Evolutionary conservation across 2,797 vertebrate genomes (phyloP), one percentile per base, ranked within the genome.

Genomic region (Valencia hispanica): DNA sequence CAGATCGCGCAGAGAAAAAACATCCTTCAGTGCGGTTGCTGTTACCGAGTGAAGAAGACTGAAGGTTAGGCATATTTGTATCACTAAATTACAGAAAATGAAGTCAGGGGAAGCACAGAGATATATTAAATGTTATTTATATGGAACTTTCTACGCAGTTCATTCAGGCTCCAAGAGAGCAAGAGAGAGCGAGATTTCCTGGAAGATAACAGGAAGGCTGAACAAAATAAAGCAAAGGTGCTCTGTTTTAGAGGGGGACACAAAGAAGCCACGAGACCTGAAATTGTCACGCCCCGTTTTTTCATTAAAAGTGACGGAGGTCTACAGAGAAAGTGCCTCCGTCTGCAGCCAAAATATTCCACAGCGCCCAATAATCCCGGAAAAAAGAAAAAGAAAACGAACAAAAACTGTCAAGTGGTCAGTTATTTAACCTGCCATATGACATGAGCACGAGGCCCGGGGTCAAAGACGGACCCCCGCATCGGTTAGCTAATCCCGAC

Each of bases 401-500:
- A 73, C 78, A 59, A 51, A 39, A n/a, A 77, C 86, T 77, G 85
- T 88, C 79, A 79, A 84, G 78, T 27, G 75, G 85, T 65, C 75
- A 39, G 81, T 83, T 86, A 88, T 83, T 87, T 77, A 86, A 82
- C 84, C 79, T 47, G 81, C 76, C 87, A 88, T 87, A 83, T 89
- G 88, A 89, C 84, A 79, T 78, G 20, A 25, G 73, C 51, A 70
- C 27, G 81, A 79, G 80, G 73, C 81, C 57, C 71, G 72, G 77
- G 86, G 87, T 88, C 85, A 91, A 91, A 82, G 85, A 87, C 87
- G 79, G 89, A 87, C 85, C 88, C 84, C 81, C 79, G 70, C 72
- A 79, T 84, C 90, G 45, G 83, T 84, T 86, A 53, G 88, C 85
- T 90, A 93, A 94, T 92, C 93, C 90, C 68, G 84, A 92, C 89